These are phyloP conservation scores for Cryptosula pallasiana DNA, from an alignment of 2,888 invertebrate genomes.

Conservation along the genomic window DNA sequence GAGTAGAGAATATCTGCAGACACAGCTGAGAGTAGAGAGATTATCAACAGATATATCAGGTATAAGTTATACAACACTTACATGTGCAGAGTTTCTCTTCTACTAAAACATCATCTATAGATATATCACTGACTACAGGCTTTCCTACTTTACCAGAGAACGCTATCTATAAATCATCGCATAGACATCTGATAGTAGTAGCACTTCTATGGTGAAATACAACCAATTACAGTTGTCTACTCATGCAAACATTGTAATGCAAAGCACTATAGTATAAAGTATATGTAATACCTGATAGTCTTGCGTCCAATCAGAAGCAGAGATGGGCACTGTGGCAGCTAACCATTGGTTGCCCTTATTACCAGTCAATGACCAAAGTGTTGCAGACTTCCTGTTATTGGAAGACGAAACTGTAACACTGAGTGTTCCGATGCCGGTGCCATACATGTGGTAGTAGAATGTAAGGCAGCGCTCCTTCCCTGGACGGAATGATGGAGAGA, in stretches of 20 bases:
- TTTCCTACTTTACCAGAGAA: constrained; percentile 24
- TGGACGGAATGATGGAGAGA: constrained; percentile 15
- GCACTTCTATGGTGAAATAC: neutral
- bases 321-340: constrained; percentile 23
- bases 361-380: constrained; percentile 38
- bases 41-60: no score
- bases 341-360: constrained; percentile 32
- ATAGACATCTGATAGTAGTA: neutral
- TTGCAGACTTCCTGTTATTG: constrained; percentile 28
- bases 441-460: constrained; percentile 44
- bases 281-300: constrained; percentile 22
- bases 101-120: constrained; percentile 24
- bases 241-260: no score
- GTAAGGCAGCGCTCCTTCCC: constrained; percentile 25
- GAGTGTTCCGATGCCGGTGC: constrained; percentile 35
- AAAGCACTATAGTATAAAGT: no score
- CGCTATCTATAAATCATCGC: neutral
- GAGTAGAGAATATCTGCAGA: no score
- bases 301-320: neutral
- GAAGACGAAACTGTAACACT: constrained; percentile 32
- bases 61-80: neutral
- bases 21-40: no score
- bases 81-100: constrained; percentile 13
- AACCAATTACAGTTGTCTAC: neutral
- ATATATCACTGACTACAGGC: constrained; percentile 22